phyloP scores from a whole-genome alignment of 2,888 invertebrate species.

The Agonopterix arenella region DNA sequence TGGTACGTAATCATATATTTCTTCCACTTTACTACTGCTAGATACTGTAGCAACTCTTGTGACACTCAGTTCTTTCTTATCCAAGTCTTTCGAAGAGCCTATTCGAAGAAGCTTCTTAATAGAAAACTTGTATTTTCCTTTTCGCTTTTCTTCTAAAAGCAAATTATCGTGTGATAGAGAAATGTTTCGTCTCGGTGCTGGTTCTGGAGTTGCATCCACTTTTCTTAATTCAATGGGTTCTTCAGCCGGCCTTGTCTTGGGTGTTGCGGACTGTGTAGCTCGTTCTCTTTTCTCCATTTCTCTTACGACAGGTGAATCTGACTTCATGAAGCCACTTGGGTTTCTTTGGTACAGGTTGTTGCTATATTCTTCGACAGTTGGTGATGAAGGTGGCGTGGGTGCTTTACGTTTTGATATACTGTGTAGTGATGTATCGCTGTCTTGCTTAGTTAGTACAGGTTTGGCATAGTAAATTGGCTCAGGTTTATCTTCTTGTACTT shows the following conservation, averaged over 20 bases:
- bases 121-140: slow-evolving; percentile 84
- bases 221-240: slow-evolving; percentile 47
- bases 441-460: slow-evolving; percentile 73
- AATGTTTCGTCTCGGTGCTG: slow-evolving; percentile 81
- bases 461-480: slow-evolving; percentile 65
- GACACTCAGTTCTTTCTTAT: slow-evolving; percentile 71
- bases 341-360: slow-evolving; percentile 79
- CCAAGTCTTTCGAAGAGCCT: slow-evolving; percentile 83
- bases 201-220: slow-evolving; percentile 74
- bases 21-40: slow-evolving; percentile 62
- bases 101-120: slow-evolving; percentile 89
- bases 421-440: slow-evolving; percentile 72
- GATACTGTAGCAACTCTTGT: slow-evolving; percentile 64
- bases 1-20: slow-evolving; percentile 74
- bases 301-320: slow-evolving; percentile 82
- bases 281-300: slow-evolving; percentile 87
- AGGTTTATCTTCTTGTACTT: slow-evolving; percentile 52
- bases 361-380: slow-evolving; percentile 65
- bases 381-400: slow-evolving; percentile 82
- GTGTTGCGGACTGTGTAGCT: slow-evolving; percentile 53
- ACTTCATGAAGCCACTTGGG: slow-evolving; percentile 70
- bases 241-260: slow-evolving; percentile 44
- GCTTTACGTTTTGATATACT: slow-evolving; percentile 84
- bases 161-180: slow-evolving; percentile 87
- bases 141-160: slow-evolving; percentile 78